These are phyloP conservation scores for Drosophila teissieri DNA, from an alignment of 1,140 invertebrate species.

Conservation along the genomic window DNA sequence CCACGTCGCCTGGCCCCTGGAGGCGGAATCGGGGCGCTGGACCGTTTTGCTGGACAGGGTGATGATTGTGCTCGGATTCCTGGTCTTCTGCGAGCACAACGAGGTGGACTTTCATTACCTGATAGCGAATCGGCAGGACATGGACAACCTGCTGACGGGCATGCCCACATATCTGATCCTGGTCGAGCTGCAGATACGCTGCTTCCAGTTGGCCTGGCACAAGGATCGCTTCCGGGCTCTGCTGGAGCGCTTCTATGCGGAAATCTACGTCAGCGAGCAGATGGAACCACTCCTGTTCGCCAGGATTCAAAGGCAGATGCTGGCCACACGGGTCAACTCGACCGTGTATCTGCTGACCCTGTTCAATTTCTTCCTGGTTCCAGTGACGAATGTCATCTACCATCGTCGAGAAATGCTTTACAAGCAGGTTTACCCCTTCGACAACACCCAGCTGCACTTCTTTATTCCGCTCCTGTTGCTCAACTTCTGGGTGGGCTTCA, in stretches of 20 bases:
- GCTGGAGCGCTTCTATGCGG: constrained; percentile 60
- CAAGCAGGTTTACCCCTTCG: constrained; percentile 64
- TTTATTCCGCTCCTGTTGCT: constrained; percentile 56
- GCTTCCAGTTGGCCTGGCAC: constrained; percentile 57
- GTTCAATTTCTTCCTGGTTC: constrained; percentile 55
- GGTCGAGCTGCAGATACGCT: constrained; percentile 65
- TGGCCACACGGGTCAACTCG: constrained; percentile 57
- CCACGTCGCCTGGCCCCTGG: constrained; percentile 65
- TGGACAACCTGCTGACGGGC: constrained; percentile 66
- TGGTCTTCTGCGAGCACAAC: constrained; percentile 55
- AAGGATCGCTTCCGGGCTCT: constrained; percentile 56
- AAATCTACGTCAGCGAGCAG: constrained; percentile 58
- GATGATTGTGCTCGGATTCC: constrained; percentile 51
- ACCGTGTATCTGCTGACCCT: constrained; percentile 56
- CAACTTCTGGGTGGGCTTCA: constrained; percentile 66
- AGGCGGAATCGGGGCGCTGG: constrained; percentile 40
- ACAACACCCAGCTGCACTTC: constrained; percentile 44
- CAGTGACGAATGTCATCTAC: constrained; percentile 56
- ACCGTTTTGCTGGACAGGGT: constrained; percentile 31
- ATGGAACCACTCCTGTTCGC: constrained; percentile 33
- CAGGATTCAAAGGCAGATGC: constrained; percentile 53
- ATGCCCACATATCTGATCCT: constrained; percentile 68
- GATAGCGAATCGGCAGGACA: constrained; percentile 46
- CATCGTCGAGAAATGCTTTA: constrained; percentile 65
- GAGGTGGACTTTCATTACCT: constrained; percentile 66